Base-by-base conservation (phyloP, 1,140 invertebrate species). In the Globodera rostochiensis region DNA sequence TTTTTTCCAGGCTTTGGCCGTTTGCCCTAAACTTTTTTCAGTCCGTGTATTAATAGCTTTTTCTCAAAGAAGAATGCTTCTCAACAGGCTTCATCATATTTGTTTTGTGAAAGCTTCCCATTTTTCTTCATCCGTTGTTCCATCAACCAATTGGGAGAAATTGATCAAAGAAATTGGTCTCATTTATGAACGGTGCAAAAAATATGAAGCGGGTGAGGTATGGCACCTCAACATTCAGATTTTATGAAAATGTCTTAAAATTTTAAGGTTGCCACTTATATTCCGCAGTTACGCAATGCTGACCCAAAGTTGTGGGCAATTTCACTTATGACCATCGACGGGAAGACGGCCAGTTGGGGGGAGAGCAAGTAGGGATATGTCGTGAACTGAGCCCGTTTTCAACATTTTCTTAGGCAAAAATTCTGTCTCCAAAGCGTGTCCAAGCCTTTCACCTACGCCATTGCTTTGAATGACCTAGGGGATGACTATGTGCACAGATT, bases 401-500 rank as follows among this genome's bases (percentile, higher is more conserved):
- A 1, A 64, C 60, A 66, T 66, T 21, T 15, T 66, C 3, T 13
- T 21, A 66, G 60, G 21, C 60, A 73, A n/a, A 47, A 53, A 60
- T 84, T 84, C 60, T 84, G 84, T 70, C 64, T 84, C 15, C 84
- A 84, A 83, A 75, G 57, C 64, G 84, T 84, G 21, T 83, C 84
- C 90, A 98, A 84, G 91, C 96, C 96, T 0, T 91, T 98, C 82
- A 97, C 94, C 47, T 98, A 98, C 91, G 96, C 95, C 0, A 95
- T 98, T 89, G 96, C 95, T 21, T 91, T 97, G 69, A 94, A 95
- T 90, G 94, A 95, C 84, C 90, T 97, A 15, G 95, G 95, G 0
- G 93, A 94, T 74, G 94, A 97, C 86, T 92, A 94, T 19, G 95
- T 98, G 4, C 96, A 98, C 91, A 93, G 95, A 83, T 98, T 96